Evolutionary conservation across 2,888 invertebrate species (phyloP).

Genomic region (Oxyteleia sp.): DNA sequence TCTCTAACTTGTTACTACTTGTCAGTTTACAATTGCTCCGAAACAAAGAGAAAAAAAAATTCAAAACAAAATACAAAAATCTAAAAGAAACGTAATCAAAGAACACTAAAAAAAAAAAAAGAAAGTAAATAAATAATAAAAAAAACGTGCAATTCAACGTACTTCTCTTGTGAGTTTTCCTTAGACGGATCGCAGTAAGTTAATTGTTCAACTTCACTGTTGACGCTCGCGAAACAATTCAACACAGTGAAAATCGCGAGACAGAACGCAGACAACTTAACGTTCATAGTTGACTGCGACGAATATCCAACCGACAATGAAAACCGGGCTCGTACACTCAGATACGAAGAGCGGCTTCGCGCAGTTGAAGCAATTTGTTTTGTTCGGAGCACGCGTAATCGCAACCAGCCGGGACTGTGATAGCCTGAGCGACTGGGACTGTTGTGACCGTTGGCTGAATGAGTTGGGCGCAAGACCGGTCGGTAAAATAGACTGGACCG

Average conservation of each 20-base stretch:
- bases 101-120: too few species aligned
- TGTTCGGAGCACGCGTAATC: conserved; percentile 3
- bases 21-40: too few species aligned
- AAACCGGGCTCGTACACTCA: conserved; percentile 27
- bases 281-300: conserved; percentile 11
- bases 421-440: conserved; percentile 4
- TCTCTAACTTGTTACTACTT: too few species aligned
- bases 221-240: conserved; percentile 22
- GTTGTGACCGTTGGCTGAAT: too few species aligned
- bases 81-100: too few species aligned
- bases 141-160: neutral
- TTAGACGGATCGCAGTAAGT: conserved; percentile 39
- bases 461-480: too few species aligned
- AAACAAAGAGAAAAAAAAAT: too few species aligned
- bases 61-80: too few species aligned
- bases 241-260: neutral
- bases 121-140: too few species aligned
- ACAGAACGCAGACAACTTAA: conserved; percentile 1
- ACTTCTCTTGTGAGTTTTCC: conserved; percentile 27
- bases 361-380: conserved; percentile 5
- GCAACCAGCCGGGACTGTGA: neutral
- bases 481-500: too few species aligned
- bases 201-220: conserved; percentile 41
- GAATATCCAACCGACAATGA: neutral
- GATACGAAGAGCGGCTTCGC: too few species aligned